Evolutionary conservation across 1,140 invertebrate species (phyloP), one percentile per base, ranked within the genome.

Genomic region (Drosophila willistoni): DNA sequence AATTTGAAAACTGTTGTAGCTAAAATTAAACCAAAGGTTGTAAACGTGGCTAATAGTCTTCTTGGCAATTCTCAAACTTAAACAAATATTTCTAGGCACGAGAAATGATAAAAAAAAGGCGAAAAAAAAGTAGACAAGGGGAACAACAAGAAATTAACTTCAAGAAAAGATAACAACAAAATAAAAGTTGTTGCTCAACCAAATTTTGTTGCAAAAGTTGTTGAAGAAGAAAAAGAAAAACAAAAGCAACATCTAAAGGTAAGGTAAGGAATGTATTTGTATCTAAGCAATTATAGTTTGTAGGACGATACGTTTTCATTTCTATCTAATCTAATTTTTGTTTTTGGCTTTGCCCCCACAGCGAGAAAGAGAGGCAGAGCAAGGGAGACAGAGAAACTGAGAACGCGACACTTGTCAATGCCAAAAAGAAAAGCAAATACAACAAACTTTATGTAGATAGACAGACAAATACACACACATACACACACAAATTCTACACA

Each of bases 301-400:
- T 57, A 41, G 54, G 51, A 57, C 39, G 44, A 51, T 22, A 12
- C 44, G 44, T 51, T 47, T 34, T 60, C 17, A 66, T 39, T 62
- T 79, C 64, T 81, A 81, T 86, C 82, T 85, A 81, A 81, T 85
- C 81, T 79, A 71, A 56, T 77, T 77, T 77, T 39, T 42, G 41
- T 66, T 73, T 80, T 84, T 77, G 47, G 68, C 44, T 71, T 73
- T 79, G 66, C 68, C 44, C 44, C 44, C 44, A 51, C 44, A 51
- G 44, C 29, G 22, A 47, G 44, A 19, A 6, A 4, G n/a, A 44
- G 5, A 2, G 42, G n/a, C 10, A 36, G 34, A 29, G 29, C 29
- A 29, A 29, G 6, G 17, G 44, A 69, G 51, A 68, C 14, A 63
- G 64, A 54, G 61, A 72, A 44, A 51, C 59, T 12, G 44, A 51